A percentile compares a stretch with the other conserved stretches of the same genome.
Conservation (phyloP, 1,140 invertebrate genomes). For the Phthorimaea operculella region DNA sequence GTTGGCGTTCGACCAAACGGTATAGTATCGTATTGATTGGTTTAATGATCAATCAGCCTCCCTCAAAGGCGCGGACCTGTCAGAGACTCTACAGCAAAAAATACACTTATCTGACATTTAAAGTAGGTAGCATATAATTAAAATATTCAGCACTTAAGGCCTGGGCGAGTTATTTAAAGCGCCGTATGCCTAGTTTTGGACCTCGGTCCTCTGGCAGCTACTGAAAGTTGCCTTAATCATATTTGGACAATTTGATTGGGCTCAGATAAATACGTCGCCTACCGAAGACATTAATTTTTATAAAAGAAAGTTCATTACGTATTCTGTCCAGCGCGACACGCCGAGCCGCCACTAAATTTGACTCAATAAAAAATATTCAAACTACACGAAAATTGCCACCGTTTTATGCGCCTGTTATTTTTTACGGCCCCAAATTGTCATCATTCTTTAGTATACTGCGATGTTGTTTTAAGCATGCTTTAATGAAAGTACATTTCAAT, state of each 20-base stretch:
- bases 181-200: slow-evolving; percentile 6
- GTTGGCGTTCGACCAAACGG: too few relatives aligned
- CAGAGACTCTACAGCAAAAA: too few relatives aligned
- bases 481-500: background rate
- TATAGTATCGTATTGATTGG: too few relatives aligned
- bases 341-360: slow-evolving; percentile 20
- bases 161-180: slow-evolving; percentile 1
- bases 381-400: slow-evolving; percentile 21
- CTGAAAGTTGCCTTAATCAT: slow-evolving; percentile 33
- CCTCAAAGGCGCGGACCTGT: too few relatives aligned
- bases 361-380: slow-evolving; percentile 28
- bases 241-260: slow-evolving; percentile 42
- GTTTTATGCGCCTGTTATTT: slow-evolving; percentile 8
- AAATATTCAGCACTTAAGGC: background rate
- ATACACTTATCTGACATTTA: background rate
- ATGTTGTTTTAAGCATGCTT: background rate
- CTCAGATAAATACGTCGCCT: slow-evolving; percentile 22
- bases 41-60: too few relatives aligned
- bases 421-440: slow-evolving; percentile 2
- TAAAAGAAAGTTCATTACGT: slow-evolving; percentile 32
- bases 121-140: background rate
- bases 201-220: background rate
- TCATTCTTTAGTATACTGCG: slow-evolving; percentile 1
- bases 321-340: slow-evolving; percentile 25
- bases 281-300: slow-evolving; percentile 26